These are phyloP conservation scores for Etia nguti DNA, from an alignment of 2,113 vertebrate species.

Conservation along the genomic window DNA sequence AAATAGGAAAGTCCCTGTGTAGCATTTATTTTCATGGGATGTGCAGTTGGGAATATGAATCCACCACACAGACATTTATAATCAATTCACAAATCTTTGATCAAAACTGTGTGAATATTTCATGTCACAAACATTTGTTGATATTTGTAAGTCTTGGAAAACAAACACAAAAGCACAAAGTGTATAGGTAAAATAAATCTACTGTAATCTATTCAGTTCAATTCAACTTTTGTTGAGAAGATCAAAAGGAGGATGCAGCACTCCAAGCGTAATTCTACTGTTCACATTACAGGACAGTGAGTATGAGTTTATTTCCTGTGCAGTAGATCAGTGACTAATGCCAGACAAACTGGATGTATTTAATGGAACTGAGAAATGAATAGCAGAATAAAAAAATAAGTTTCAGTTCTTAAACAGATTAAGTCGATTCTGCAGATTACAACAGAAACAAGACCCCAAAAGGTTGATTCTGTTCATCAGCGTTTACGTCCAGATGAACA, in stretches of 20 bases:
- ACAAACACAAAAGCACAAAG: neutral
- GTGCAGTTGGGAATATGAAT: neutral
- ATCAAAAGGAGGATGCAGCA: neutral
- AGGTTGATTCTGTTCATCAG: neutral
- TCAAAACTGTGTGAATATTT: neutral
- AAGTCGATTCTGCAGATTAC: neutral
- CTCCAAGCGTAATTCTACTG: neutral
- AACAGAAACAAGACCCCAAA: neutral
- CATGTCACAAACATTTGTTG: neutral
- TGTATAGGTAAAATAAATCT: neutral
- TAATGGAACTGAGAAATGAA: constrained; percentile 12
- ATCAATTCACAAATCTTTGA: neutral
- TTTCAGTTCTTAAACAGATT: neutral
- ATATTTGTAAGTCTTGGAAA: neutral
- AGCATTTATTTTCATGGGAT: neutral
- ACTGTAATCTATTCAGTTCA: neutral
- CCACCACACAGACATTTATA: neutral
- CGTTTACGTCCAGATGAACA: neutral
- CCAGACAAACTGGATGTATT: neutral
- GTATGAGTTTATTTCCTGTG: neutral
- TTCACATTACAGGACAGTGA: neutral
- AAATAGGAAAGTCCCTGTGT: neutral
- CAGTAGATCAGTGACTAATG: neutral
- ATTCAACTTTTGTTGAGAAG: neutral
- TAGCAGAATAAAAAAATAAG: neutral